Evolutionary conservation across 2,797 vertebrate species (phyloP).

Genomic region (Chaetodon trifasciatus): DNA sequence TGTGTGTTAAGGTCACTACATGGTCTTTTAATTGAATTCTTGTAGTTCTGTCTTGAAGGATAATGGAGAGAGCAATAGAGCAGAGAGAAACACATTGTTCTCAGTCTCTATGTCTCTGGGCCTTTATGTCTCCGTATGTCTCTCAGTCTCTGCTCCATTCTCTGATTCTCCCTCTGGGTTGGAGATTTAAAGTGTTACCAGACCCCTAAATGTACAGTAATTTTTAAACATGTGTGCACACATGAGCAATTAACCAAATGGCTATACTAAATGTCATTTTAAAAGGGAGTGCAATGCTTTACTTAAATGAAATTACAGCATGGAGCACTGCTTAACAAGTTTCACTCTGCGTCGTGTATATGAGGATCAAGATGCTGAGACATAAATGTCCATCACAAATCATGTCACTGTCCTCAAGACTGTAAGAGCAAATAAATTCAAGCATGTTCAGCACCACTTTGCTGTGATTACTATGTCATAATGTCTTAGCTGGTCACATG

Average conservation of each 20-base stretch:
- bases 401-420: background rate
- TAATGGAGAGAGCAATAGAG: conserved; percentile 77
- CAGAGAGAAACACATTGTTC: conserved; percentile 73
- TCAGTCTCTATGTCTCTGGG: conserved; percentile 39
- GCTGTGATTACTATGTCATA: no score
- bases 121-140: conserved; percentile 51
- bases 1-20: conserved; percentile 82
- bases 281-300: background rate
- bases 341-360: background rate
- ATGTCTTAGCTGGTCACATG: no score
- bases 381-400: no score
- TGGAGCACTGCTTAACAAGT: background rate
- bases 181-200: conserved; percentile 27
- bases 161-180: conserved; percentile 21
- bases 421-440: background rate
- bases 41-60: conserved; percentile 77
- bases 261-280: conserved; percentile 11
- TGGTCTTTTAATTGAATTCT: conserved; percentile 84
- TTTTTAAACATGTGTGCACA: conserved; percentile 41
- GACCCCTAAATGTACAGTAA: conserved; percentile 11
- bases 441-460: background rate
- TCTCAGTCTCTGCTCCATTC: conserved; percentile 41
- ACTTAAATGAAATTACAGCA: background rate
- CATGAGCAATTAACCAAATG: conserved; percentile 46
- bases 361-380: background rate